phyloP scores from a whole-genome alignment of 2,888 invertebrate genomes.

The Drosophila rellima region DNA sequence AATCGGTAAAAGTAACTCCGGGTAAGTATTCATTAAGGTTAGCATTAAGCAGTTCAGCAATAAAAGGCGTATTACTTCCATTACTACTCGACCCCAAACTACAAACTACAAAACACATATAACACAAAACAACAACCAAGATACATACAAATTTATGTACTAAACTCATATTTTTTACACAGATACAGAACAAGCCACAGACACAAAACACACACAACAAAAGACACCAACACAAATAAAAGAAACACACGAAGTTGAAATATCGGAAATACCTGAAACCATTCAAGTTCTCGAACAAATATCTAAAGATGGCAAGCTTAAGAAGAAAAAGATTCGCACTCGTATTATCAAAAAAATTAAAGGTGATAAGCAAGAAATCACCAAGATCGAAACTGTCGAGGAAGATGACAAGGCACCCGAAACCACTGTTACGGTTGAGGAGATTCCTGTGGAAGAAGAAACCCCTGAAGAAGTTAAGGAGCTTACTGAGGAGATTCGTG shows the following conservation, averaged over 20 bases:
- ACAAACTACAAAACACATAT: conserved; percentile 79
- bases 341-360: conserved; percentile 57
- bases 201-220: conserved; percentile 85
- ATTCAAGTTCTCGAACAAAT: conserved; percentile 50
- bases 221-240: conserved; percentile 82
- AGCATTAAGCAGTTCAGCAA: conserved; percentile 53
- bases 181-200: conserved; percentile 83
- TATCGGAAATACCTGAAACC: conserved; percentile 60
- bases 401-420: conserved; percentile 53
- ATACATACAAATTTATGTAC: conserved; percentile 44
- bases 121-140: conserved; percentile 72
- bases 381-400: conserved; percentile 63
- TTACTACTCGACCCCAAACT: conserved; percentile 59
- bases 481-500: conserved; percentile 56
- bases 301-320: conserved; percentile 45
- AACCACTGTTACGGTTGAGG: conserved; percentile 56
- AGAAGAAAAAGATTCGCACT: conserved; percentile 52
- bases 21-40: conserved; percentile 55
- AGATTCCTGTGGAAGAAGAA: conserved; percentile 31
- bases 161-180: conserved; percentile 79
- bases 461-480: conserved; percentile 45
- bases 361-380: conserved; percentile 57
- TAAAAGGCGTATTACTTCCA: conserved; percentile 85
- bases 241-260: conserved; percentile 55
- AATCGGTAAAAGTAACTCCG: conserved; percentile 55